phyloP scores from a whole-genome alignment of 2,113 vertebrate genomes.

The Patagioenas fasciata region DNA sequence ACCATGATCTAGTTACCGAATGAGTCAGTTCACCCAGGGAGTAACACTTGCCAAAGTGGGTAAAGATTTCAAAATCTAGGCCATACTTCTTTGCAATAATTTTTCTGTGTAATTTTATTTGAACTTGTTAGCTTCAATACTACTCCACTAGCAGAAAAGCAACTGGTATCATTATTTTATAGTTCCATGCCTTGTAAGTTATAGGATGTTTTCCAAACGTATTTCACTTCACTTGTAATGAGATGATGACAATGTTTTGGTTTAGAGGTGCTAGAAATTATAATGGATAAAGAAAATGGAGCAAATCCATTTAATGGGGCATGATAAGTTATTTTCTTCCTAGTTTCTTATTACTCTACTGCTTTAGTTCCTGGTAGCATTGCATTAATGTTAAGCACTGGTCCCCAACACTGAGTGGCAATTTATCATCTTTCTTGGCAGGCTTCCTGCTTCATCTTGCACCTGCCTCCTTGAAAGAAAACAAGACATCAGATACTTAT shows the following conservation, averaged over 20 bases:
- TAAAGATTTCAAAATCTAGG: neutral
- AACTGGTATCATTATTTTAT: neutral
- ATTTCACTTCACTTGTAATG: neutral
- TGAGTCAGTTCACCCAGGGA: neutral
- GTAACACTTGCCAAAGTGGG: neutral
- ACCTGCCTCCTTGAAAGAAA: conserved; percentile 83
- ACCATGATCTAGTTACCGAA: neutral
- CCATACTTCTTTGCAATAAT: neutral
- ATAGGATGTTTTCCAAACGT: neutral
- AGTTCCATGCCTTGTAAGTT: neutral
- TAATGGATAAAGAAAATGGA: neutral
- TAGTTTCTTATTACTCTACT: conserved; percentile 59
- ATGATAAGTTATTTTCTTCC: conserved; percentile 57
- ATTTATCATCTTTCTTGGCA: conserved; percentile 87
- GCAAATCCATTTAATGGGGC: conserved; percentile 12
- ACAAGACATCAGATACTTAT: conserved; percentile 82
- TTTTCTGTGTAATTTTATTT: neutral
- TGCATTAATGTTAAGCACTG: conserved; percentile 58
- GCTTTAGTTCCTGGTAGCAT: conserved; percentile 66
- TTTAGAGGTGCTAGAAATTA: neutral
- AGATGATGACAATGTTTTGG: neutral
- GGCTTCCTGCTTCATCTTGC: conserved; percentile 82
- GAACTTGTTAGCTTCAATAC: neutral
- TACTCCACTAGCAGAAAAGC: neutral
- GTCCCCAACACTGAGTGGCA: conserved; percentile 67